Evolutionary conservation across 2,113 vertebrate species (phyloP), one percentile per base, ranked within the genome.

Genomic region (Pardalotus punctatus): DNA sequence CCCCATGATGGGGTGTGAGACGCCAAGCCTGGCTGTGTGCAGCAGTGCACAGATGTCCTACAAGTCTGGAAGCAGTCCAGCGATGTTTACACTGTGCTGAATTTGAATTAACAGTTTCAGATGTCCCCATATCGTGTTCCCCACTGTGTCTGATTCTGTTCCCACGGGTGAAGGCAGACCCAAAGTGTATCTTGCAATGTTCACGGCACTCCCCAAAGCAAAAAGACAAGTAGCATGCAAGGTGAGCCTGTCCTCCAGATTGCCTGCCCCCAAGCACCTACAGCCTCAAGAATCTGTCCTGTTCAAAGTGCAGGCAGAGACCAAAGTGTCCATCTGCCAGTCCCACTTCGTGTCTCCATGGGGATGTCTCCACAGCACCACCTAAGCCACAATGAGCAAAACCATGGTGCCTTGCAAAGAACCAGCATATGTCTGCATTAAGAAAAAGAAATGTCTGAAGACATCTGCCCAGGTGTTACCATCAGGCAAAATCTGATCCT

Each of bases 11-110:
- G 62, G n/a, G n/a, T n/a, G 29, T 58, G 86, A 90, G 80, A 94
- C 23, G 29, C 64, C 7, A 50, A 78, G 88, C 21, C 56, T 73
- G 47, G 54, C 67, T 35, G 6, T 70, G 70, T 70, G 91, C 82
- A 93, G 64, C 38, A 45, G 27, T 5, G 19, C 53, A 16, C 88
- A 93, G 71, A 62, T 86, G 86, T 94, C 66, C 82, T 69, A 13
- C 56, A 28, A 53, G 33, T 21, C n/a, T 88, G 94, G 94, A 92
- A 93, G 79, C 82, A 88, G 60, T 80, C 80, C 96, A 91, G 64
- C 0, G 0, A 74, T 81, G 33, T 88, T 90, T 74, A 33, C 76
- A 66, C 82, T 28, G 20, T 10, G 14, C 36, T 73, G 79, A 92
- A 77, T 50, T 56, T 42, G 36, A 86, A 38, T 65, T 70, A 73